Evolutionary conservation across 2,113 vertebrate species (phyloP).

Genomic region (Embiotoca jacksoni): DNA sequence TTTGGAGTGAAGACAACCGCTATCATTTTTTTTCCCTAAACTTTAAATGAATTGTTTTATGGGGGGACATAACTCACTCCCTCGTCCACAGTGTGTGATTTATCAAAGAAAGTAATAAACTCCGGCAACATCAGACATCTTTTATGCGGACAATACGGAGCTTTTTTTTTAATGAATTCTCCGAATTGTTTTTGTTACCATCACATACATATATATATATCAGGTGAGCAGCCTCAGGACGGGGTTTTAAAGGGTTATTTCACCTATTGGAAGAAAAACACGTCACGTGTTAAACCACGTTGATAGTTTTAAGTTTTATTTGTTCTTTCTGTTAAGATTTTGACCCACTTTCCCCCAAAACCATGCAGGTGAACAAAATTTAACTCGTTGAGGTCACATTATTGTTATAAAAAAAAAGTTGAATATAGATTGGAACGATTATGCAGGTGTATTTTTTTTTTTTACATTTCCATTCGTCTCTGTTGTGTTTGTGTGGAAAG

Average conservation of each 20-base stretch:
- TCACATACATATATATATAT: too few relatives aligned
- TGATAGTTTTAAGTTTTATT: background rate
- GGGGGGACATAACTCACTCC: slow-evolving; percentile 44
- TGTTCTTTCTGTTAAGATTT: background rate
- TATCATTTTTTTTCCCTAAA: slow-evolving; percentile 42
- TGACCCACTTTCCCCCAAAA: background rate
- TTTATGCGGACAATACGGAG: slow-evolving; percentile 27
- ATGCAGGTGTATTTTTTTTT: too few relatives aligned
- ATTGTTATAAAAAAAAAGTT: background rate
- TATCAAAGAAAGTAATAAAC: slow-evolving; percentile 39
- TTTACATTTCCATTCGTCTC: background rate
- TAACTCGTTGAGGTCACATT: background rate
- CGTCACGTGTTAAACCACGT: background rate
- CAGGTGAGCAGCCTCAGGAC: background rate
- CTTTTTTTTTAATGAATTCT: slow-evolving; percentile 19
- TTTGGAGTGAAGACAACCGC: slow-evolving; percentile 69
- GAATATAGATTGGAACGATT: too few relatives aligned
- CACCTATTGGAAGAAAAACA: background rate
- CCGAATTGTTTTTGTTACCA: slow-evolving; percentile 36
- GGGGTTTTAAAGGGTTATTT: background rate
- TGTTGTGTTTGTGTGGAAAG: background rate
- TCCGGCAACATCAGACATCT: slow-evolving; percentile 27
- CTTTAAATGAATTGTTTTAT: slow-evolving; percentile 36
- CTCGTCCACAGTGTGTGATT: slow-evolving; percentile 35
- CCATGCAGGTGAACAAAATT: background rate